Conservation (phyloP, 1,140 invertebrate genomes). For the Habropoda laboriosa region DNA sequence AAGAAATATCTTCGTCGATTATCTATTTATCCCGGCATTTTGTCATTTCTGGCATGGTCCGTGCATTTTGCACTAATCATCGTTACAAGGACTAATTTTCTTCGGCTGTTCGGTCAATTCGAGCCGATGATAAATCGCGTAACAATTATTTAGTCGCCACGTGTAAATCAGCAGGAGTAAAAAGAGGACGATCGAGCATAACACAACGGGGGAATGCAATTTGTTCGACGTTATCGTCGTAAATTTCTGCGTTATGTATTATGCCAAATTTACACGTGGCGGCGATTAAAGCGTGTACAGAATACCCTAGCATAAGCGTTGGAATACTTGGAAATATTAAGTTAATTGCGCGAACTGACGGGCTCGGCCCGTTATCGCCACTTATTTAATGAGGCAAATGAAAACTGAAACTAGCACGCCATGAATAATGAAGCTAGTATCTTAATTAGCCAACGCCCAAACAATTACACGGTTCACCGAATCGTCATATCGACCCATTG, state of each 20-base stretch:
- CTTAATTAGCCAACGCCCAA: slow-evolving; percentile 4
- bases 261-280: not conserved
- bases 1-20: not conserved
- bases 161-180: not conserved
- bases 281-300: not conserved
- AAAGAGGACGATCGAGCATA: not conserved
- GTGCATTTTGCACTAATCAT: slow-evolving; percentile 11
- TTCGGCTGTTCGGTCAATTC: not conserved
- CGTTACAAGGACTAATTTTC: slow-evolving; percentile 17
- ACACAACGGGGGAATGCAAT: not conserved
- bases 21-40: slow-evolving; percentile 7
- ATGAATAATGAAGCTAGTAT: slow-evolving; percentile 24
- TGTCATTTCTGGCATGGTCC: not conserved
- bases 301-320: not conserved
- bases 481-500: not conserved
- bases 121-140: not conserved
- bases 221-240: not conserved
- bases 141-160: not conserved
- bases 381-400: slow-evolving; percentile 23
- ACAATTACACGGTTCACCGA: slow-evolving; percentile 9
- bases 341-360: not conserved
- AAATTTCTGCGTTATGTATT: not conserved
- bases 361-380: slow-evolving; percentile 3
- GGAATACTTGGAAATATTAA: not conserved
- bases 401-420: not conserved